A percentile compares a stretch with the other conserved stretches of the same genome.
Evolutionary conservation across 1,140 invertebrate species (phyloP).

Genomic region (Cotesia chilonis): DNA sequence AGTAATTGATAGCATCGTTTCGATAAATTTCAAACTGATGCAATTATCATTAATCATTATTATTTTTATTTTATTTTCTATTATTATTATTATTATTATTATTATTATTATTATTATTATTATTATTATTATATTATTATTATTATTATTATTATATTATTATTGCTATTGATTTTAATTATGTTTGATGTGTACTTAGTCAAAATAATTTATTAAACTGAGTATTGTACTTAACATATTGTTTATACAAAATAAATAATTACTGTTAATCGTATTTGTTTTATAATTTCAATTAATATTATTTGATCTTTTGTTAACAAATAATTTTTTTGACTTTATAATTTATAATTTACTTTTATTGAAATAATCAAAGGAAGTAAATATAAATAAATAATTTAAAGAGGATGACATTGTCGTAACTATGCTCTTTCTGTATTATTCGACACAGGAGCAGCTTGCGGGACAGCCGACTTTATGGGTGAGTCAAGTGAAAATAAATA

Average conservation of each 20-base stretch:
- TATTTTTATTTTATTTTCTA: slow-evolving; percentile 14
- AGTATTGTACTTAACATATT: too few relatives aligned
- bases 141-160: slow-evolving; percentile 16
- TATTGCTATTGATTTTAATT: slow-evolving; percentile 16
- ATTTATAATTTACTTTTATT: slow-evolving; percentile 22
- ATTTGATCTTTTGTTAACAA: too few relatives aligned
- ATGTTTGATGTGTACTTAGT: slow-evolving; percentile 28
- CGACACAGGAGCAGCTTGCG: slow-evolving; percentile 73
- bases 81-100: slow-evolving; percentile 28
- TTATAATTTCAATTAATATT: slow-evolving; percentile 25
- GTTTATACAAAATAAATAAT: too few relatives aligned
- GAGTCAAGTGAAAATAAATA: slow-evolving; percentile 60
- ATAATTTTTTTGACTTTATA: not conserved
- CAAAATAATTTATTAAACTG: too few relatives aligned
- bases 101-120: slow-evolving; percentile 23
- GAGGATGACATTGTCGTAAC: slow-evolving; percentile 28
- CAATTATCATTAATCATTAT: not conserved
- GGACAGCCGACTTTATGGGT: slow-evolving; percentile 80
- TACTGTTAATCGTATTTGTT: too few relatives aligned
- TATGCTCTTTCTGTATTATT: slow-evolving; percentile 41
- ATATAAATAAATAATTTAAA: slow-evolving; percentile 22
- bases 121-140: slow-evolving; percentile 19
- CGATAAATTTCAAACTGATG: not conserved
- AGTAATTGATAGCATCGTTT: too few relatives aligned
- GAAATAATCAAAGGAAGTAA: slow-evolving; percentile 27